Base-by-base conservation (phyloP, 1,140 invertebrate genomes). In the Carcinoscorpius rotundicauda region DNA sequence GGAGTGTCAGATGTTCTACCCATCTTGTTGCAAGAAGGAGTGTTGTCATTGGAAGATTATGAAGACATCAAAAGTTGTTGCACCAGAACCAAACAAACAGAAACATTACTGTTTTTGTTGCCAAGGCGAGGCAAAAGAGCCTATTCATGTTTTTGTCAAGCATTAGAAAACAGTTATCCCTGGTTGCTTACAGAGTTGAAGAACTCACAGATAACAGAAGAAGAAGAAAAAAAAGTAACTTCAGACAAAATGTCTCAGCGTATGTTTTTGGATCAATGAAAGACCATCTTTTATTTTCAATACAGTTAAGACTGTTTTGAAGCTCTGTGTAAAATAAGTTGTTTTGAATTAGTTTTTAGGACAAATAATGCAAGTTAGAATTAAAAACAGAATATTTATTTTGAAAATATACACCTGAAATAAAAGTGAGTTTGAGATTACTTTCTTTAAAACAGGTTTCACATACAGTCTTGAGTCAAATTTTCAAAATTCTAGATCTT, bases 91-190 rank as follows among this genome's bases (percentile, higher is more conserved):
- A 49, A 9, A 4, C 29, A 50, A 49, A 60, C 49, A 60, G 49
- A 60, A 29, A 49, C 29, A 49, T 60, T 60, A 49, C 59, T 60
- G 3, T 29, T 29, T 9, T 10, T 60, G 5, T 49, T 60, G 10
- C 29, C 59, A 6, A 9, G 10, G 4, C 4, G 49, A 29, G 59
- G 49, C 49, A n/a, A n/a, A 10, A 6, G 10, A 50, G 59, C 59
- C 11, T 60, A 48, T 60, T 49, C 29, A 5, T 49, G 29, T 49
- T 60, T 60, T 50, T 60, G 29, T 49, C 9, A 60, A 60, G 59
- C n/a, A 48, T 50, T 60, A 5, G 59, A n/a, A 48, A 49, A 60
- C 5, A 60, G 49, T 60, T 60, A 60, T 49, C 9, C n/a, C 49
- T 60, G 59, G 59, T 29, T 60, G 49, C 10, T 10, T 10, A 50